Percentiles rank a stretch among this genome's conserved stretches.
These are phyloP conservation scores for Eulemur albifrons DNA, from an alignment of 2,797 vertebrate genomes.

Conservation along the genomic window DNA sequence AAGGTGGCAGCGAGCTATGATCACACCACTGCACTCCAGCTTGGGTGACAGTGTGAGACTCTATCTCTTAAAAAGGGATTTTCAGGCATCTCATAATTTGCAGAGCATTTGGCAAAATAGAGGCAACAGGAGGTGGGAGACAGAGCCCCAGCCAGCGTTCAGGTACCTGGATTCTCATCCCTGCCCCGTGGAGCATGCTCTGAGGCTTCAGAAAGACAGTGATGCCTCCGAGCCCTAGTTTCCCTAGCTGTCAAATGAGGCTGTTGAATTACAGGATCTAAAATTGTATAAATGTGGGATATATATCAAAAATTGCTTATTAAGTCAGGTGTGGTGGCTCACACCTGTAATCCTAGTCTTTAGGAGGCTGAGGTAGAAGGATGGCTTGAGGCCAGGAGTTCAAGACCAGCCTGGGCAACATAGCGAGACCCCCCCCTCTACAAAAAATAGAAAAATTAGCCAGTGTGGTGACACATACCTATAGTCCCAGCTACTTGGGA, in stretches of 20 bases:
- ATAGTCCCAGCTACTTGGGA: no score
- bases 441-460: no score
- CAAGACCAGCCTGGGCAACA: no score
- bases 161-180: not conserved
- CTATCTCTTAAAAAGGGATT: not conserved
- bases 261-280: not conserved
- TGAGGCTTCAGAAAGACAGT: not conserved
- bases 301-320: not conserved
- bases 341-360: no score
- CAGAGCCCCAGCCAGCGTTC: not conserved
- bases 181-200: not conserved
- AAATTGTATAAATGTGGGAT: not conserved
- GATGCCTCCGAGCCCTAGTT: not conserved
- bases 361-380: no score
- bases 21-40: no score
- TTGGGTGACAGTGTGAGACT: no score
- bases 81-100: not conserved
- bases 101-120: not conserved
- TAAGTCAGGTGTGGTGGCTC: not conserved
- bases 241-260: not conserved
- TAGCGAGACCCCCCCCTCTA: no score
- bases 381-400: no score
- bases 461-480: no score
- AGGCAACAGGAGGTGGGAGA: not conserved
- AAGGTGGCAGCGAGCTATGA: no score